Evolutionary conservation across 2,797 vertebrate species (phyloP).

Genomic region (Rhinella marina): DNA sequence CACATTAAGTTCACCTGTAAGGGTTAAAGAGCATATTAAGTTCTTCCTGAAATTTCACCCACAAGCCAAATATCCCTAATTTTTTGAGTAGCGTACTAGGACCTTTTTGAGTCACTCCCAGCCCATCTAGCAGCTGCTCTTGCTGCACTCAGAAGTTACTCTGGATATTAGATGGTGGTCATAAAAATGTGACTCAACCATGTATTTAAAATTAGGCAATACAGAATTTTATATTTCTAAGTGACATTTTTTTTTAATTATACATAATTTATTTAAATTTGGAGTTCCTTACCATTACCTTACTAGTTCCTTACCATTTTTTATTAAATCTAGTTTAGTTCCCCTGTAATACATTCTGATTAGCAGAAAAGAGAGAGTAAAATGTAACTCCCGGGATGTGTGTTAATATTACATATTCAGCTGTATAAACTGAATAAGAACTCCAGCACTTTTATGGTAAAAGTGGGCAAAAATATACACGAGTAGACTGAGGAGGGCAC

Average conservation of each 20-base stretch:
- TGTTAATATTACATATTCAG: constrained; percentile 33
- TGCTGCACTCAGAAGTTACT: no score
- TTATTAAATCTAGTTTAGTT: neutral
- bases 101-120: no score
- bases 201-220: no score
- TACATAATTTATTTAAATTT: neutral
- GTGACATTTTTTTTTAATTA: neutral
- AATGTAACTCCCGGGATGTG: neutral
- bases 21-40: no score
- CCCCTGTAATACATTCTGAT: constrained; percentile 25
- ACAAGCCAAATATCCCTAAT: no score
- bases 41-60: no score
- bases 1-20: no score
- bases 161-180: no score
- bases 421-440: constrained; percentile 15
- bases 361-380: constrained; percentile 20
- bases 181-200: no score
- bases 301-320: neutral
- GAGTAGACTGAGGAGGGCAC: constrained; percentile 7
- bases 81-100: no score
- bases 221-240: no score
- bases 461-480: constrained; percentile 5
- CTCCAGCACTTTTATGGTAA: neutral
- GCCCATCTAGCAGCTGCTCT: no score
- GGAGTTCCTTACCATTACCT: neutral